Percentiles rank a stretch among this genome's conserved stretches.
Conservation (phyloP, 2,888 invertebrate genomes). For the Drosophila hamatofila region DNA sequence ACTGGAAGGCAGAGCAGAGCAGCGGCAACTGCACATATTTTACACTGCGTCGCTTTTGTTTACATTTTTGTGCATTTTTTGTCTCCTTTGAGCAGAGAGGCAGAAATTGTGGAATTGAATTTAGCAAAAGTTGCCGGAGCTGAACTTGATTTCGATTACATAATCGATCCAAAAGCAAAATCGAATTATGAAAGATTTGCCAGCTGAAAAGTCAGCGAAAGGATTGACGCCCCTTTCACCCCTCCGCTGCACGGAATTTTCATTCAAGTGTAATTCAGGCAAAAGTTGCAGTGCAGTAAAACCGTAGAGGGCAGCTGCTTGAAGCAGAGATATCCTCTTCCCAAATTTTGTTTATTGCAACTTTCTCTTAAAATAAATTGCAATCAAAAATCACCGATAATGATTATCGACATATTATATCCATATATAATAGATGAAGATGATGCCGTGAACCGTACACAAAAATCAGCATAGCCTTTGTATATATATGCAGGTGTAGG, state of each 20-base stretch:
- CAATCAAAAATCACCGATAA: neutral
- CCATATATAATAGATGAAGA: neutral
- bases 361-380: no score
- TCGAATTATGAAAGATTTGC: slow-evolving; percentile 41
- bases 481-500: neutral
- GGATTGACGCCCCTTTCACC: neutral
- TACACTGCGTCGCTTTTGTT: neutral
- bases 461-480: neutral
- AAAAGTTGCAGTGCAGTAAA: slow-evolving; percentile 35
- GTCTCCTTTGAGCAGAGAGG: neutral
- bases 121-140: slow-evolving; percentile 10
- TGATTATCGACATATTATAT: neutral
- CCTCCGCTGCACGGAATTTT: neutral
- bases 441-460: neutral
- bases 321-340: neutral
- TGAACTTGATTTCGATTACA: slow-evolving; percentile 21
- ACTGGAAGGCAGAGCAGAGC: neutral
- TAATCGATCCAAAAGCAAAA: slow-evolving; percentile 41
- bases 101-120: slow-evolving; percentile 4
- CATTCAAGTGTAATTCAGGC: slow-evolving; percentile 2
- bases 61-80: slow-evolving; percentile 4
- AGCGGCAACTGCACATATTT: neutral
- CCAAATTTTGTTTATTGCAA: no score
- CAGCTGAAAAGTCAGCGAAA: slow-evolving; percentile 26
- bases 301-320: neutral